phyloP scores from a whole-genome alignment of 92 coral and sea anemone species.

The Zoanthus solanderi region DNA sequence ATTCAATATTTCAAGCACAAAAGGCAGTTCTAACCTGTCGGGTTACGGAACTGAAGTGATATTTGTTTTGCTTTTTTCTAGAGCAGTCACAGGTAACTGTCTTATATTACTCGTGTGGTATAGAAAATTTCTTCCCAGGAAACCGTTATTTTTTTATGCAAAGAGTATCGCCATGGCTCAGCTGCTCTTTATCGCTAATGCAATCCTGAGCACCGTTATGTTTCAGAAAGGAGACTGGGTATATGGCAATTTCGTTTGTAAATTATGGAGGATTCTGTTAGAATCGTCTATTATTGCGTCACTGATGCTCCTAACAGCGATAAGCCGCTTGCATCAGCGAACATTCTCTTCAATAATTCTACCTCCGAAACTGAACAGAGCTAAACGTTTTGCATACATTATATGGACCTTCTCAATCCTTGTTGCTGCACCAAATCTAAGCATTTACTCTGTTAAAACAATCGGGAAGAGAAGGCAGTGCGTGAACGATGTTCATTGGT shows the following conservation, averaged over 20 bases:
- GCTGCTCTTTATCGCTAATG: neutral
- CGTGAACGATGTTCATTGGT: neutral
- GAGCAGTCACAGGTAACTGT: neutral
- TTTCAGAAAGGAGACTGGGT: neutral
- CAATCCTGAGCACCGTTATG: neutral
- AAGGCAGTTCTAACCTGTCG: neutral
- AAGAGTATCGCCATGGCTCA: neutral
- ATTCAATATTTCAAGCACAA: neutral
- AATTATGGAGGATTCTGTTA: neutral
- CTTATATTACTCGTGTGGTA: neutral
- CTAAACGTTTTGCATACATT: neutral
- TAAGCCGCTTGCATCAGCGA: neutral
- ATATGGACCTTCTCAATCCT: neutral
- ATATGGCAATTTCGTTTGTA: neutral
- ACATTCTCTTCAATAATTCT: neutral
- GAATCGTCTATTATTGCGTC: neutral
- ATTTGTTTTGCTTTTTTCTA: neutral
- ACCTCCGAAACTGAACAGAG: neutral
- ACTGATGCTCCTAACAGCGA: neutral
- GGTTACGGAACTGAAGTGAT: neutral
- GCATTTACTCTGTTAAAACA: neutral
- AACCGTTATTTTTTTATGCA: neutral
- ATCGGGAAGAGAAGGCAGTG: neutral
- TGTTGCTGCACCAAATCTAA: neutral
- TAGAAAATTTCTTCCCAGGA: neutral